Evolutionary conservation across 1,140 invertebrate genomes (phyloP), one percentile per base, ranked within the genome.

Genomic region (Ectropis grisescens): DNA sequence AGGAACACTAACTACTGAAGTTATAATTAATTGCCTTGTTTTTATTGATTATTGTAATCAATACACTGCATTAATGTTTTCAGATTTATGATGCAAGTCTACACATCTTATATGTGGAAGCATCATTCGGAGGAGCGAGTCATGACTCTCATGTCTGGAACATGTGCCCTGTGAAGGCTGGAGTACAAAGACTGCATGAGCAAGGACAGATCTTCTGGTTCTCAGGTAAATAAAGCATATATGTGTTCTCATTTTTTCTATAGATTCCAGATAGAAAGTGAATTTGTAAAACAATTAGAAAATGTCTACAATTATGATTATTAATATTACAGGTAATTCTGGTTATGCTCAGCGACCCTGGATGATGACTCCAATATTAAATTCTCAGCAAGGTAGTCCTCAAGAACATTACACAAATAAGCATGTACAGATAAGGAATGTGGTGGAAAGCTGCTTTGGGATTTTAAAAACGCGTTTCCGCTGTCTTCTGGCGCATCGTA

Each of bases 381-480:
- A 40, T 26, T 31, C 47, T 11, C n/a, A 8, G 3, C 6, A 15
- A 13, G 37, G 37, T 1, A 24, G 23, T n/a, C 37, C 41, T n/a
- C 43, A 47, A 35, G 33, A 27, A 9, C 13, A 36, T n/a, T 48
- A 53, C 9, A 47, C 27, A 0, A 1, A 39, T 1, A 11, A 36
- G 7, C 42, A 39, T 26, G 40, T 29, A 28, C 9, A 2, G 31
- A 8, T 29, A 1, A 36, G 53, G 7, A 53, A 45, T 29, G 34
- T 36, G 4, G 47, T 58, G 7, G 53, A 55, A 25, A 33, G 49
- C 2, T 47, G 42, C 29, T 44, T 50, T 35, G 55, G 44, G 1
- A 13, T 56, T 2, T 27, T 58, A 12, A 59, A 62, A 35, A 29
- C 25, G n/a, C 33, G 58, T 11, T 62, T 45, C 46, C 33, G 52